A percentile compares a stretch with the other conserved stretches of the same genome.
These are phyloP conservation scores for Dysmachus trigonus DNA, from an alignment of 2,888 invertebrate species.

Conservation along the genomic window DNA sequence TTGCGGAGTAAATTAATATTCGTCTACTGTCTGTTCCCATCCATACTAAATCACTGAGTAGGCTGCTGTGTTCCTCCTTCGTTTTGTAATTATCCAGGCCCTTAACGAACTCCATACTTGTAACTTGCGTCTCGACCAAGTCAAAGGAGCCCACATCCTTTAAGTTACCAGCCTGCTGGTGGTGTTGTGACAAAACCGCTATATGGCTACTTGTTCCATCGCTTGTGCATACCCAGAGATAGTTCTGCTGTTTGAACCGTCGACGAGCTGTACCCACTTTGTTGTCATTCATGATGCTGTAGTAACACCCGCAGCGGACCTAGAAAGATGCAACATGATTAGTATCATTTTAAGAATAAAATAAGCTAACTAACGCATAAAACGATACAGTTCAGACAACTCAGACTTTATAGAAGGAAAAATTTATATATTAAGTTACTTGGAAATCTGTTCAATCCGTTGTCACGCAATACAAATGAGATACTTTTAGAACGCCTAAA, in stretches of 20 bases:
- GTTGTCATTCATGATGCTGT: conserved; percentile 72
- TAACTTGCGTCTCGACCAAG: conserved; percentile 81
- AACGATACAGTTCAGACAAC: not conserved
- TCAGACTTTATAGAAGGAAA: not conserved
- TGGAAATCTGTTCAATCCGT: too few species aligned
- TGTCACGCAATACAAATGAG: too few species aligned
- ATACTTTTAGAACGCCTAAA: too few species aligned
- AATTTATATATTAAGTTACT: not conserved
- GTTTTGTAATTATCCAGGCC: conserved; percentile 66
- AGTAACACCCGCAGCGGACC: conserved; percentile 92
- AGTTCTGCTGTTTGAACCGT: conserved; percentile 77
- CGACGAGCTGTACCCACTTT: conserved; percentile 69
- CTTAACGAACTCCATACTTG: conserved; percentile 85
- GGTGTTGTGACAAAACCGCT: conserved; percentile 78
- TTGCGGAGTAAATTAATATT: conserved; percentile 81
- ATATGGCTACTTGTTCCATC: conserved; percentile 82
- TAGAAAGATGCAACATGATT: conserved; percentile 57
- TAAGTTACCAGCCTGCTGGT: conserved; percentile 75
- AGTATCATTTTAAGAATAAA: not conserved
- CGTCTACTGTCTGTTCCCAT: conserved; percentile 88
- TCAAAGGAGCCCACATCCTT: conserved; percentile 82
- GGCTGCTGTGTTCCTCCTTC: conserved; percentile 58
- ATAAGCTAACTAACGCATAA: not conserved
- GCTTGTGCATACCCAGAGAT: conserved; percentile 90
- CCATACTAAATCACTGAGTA: conserved; percentile 81